These are phyloP conservation scores for Lagopus muta DNA, from an alignment of 2,113 vertebrate species.

Conservation along the genomic window DNA sequence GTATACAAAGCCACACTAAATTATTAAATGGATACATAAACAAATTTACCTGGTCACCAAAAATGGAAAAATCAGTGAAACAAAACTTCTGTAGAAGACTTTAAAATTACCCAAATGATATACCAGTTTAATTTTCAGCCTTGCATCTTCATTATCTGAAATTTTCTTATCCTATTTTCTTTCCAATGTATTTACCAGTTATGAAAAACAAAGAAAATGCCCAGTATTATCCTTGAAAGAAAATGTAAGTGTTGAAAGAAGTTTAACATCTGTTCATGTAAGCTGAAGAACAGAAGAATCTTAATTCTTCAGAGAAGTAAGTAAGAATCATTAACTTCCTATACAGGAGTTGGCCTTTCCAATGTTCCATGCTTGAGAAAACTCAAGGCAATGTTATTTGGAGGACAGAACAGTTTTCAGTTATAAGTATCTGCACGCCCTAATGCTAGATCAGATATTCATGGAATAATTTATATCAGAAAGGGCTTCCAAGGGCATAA, in stretches of 20 bases:
- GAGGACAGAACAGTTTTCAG: background rate
- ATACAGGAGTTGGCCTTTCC: background rate
- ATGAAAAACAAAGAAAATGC: background rate
- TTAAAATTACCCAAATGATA: background rate
- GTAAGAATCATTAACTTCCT: background rate
- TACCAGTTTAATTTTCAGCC: background rate
- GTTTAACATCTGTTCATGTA: background rate
- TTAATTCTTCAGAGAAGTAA: background rate
- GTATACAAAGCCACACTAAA: background rate
- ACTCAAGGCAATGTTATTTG: background rate
- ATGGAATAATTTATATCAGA: background rate
- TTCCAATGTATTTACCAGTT: background rate
- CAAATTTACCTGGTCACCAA: background rate
- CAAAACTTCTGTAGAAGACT: background rate
- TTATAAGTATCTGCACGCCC: background rate
- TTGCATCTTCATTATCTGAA: background rate
- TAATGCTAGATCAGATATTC: background rate
- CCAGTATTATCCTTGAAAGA: background rate
- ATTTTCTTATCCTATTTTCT: background rate
- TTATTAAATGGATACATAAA: background rate
- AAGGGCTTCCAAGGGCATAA: background rate
- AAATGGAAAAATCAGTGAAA: background rate
- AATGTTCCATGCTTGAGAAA: background rate
- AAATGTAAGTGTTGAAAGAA: background rate
- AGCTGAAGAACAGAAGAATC: background rate